Evolutionary conservation across 2,113 vertebrate species (phyloP), one percentile per base, ranked within the genome.

Genomic region (Arizona elegans): DNA sequence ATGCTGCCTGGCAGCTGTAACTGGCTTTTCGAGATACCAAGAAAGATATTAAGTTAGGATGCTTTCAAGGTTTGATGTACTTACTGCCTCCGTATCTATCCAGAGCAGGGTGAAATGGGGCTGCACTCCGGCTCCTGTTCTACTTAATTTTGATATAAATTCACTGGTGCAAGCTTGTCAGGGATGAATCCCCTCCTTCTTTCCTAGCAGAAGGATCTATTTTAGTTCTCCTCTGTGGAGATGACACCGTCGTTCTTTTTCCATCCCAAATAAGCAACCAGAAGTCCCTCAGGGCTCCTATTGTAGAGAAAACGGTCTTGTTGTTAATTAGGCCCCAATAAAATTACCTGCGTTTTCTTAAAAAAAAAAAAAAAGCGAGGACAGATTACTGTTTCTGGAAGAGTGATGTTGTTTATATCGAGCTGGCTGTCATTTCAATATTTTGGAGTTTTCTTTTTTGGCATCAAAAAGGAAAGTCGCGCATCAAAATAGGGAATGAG

Each of bases 1-100:
- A 3, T 17, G 70, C 43, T 65, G 23, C 29, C 24, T 86, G 59
- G 53, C 93, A 50, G 24, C 90, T 17, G 38, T 70, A 87, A 33
- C 52, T 43, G 86, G 26, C 90, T 92, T 94, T 94, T 88, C 59
- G 92, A 91, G 90, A 81, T 81, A 9, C 70, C 70, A 38, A 81
- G 70, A 19, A 75, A 75, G 70, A 38, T 81, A 81, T 38, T 81
- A 81, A 38, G 33, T 33, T 38, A 81, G 7, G 17, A 81, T 38
- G 70, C 33, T 81, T 81, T 81, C 70, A 81, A 81, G 33, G 33
- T 38, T 81, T 81, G 19, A 38, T 81, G 70, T 38, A 38, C 33
- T 81, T 81, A 81, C 8, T 19, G 33, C 70, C 70, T 17, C 70
- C 17, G 15, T 81, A 81, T 38, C 70, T 38, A 8, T 81, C 17